A percentile compares a stretch with the other conserved stretches of the same genome.
phyloP scores from a whole-genome alignment of 1,140 invertebrate genomes.

The Lamellibrachia luymesi region DNA sequence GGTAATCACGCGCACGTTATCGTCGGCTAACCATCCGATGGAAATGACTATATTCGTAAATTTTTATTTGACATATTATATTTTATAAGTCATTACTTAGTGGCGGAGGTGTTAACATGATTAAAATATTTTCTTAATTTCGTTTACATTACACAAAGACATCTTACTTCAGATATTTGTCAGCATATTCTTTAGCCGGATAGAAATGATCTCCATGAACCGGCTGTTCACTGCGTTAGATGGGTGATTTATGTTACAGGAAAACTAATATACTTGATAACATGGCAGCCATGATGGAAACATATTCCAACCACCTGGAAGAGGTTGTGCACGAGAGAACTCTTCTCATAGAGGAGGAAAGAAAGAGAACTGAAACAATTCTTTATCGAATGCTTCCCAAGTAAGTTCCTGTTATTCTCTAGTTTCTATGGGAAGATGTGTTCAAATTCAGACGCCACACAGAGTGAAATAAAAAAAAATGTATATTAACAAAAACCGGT shows the following conservation, averaged over 20 bases:
- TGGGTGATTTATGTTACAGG: not conserved
- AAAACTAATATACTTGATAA: slow-evolving; percentile 80
- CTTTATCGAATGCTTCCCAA: slow-evolving; percentile 84
- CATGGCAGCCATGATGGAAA: slow-evolving; percentile 91
- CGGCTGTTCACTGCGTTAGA: not conserved
- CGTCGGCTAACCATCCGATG: not conserved
- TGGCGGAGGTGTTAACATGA: too few species aligned
- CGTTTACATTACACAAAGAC: too few species aligned
- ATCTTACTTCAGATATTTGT: too few species aligned
- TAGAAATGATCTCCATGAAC: not conserved
- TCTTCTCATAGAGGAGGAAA: slow-evolving; percentile 82
- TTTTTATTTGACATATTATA: not conserved
- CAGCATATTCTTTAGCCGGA: too few species aligned
- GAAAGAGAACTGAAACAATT: slow-evolving; percentile 86
- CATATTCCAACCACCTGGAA: slow-evolving; percentile 88
- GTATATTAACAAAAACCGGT: not conserved
- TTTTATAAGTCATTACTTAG: not conserved
- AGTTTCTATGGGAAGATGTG: not conserved
- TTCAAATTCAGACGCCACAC: not conserved
- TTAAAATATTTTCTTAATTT: too few species aligned
- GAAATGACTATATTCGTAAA: not conserved
- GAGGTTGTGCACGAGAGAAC: slow-evolving; percentile 82
- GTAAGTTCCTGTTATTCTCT: slow-evolving; percentile 56
- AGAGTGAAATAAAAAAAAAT: not conserved
- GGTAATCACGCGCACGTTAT: slow-evolving; percentile 55